Conservation (phyloP, 2,888 invertebrate species). For the Elmis aenea region DNA sequence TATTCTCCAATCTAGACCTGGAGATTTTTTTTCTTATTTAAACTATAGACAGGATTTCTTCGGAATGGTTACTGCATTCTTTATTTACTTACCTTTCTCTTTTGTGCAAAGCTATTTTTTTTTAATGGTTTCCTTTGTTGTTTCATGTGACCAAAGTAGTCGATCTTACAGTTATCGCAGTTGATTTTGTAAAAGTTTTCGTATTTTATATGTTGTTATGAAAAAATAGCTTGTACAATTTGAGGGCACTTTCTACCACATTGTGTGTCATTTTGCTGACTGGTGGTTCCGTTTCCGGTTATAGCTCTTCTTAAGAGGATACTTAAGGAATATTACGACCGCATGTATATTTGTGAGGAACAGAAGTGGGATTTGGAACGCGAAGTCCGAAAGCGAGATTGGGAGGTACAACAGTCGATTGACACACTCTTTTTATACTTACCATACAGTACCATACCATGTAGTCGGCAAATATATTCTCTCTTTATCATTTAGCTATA, state of each 20-base stretch:
- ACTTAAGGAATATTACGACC: slow-evolving; percentile 93
- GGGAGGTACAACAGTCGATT: slow-evolving; percentile 74
- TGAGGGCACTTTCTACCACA: slow-evolving; percentile 8
- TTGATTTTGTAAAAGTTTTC: no score
- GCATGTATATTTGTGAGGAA: slow-evolving; percentile 96
- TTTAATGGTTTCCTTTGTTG: background rate
- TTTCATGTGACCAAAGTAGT: no score
- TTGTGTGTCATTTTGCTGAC: slow-evolving; percentile 34
- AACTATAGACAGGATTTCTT: slow-evolving; percentile 4
- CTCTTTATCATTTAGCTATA: background rate
- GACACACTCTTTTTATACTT: slow-evolving; percentile 21
- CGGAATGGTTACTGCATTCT: no score
- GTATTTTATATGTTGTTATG: no score
- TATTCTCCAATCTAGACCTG: slow-evolving; percentile 15
- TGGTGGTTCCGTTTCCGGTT: slow-evolving; percentile 51
- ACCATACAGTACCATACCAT: slow-evolving; percentile 8
- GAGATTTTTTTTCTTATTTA: slow-evolving; percentile 5
- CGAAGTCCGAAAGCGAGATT: slow-evolving; percentile 99
- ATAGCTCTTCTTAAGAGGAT: slow-evolving; percentile 86
- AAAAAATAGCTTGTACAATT: slow-evolving; percentile 11
- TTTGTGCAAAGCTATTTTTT: slow-evolving; percentile 10
- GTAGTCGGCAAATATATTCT: slow-evolving; percentile 9
- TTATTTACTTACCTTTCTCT: slow-evolving; percentile 8
- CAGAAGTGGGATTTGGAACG: slow-evolving; percentile 99
- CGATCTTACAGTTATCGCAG: no score